These are phyloP conservation scores for Tragulus kanchil DNA, from an alignment of 2,113 vertebrate species.

Conservation along the genomic window DNA sequence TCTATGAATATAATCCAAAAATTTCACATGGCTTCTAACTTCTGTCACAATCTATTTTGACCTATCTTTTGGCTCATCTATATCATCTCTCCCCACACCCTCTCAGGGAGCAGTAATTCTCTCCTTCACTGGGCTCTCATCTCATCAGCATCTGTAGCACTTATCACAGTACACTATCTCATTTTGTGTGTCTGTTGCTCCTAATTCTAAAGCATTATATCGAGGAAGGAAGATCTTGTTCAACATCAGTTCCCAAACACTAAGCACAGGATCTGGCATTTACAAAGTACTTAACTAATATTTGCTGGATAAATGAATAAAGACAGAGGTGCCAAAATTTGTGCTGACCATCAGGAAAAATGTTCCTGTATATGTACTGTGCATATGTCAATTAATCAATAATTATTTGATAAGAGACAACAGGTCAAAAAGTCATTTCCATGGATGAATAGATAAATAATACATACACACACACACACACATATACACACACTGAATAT, in stretches of 20 bases:
- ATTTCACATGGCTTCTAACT: background rate
- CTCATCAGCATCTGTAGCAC: background rate
- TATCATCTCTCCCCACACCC: background rate
- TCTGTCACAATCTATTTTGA: slow-evolving; percentile 1
- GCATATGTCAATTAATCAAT: background rate
- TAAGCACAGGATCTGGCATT: background rate
- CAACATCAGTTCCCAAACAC: background rate
- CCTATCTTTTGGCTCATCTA: background rate
- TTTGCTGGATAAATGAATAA: slow-evolving; percentile 22
- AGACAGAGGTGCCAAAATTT: background rate
- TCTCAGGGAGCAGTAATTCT: background rate
- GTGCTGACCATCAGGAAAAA: background rate
- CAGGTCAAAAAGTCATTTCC: background rate
- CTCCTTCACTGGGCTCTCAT: background rate
- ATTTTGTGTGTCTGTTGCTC: background rate
- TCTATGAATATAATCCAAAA: background rate
- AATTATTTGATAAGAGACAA: background rate
- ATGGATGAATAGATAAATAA: background rate
- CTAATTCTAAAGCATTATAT: background rate
- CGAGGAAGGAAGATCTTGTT: background rate
- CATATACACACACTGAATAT: background rate
- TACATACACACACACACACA: background rate
- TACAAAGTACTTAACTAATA: background rate
- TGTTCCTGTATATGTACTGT: background rate
- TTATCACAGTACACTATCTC: too few species aligned